These are phyloP conservation scores for Tiaroga cobitis DNA, from an alignment of 2,797 vertebrate genomes.

Conservation along the genomic window DNA sequence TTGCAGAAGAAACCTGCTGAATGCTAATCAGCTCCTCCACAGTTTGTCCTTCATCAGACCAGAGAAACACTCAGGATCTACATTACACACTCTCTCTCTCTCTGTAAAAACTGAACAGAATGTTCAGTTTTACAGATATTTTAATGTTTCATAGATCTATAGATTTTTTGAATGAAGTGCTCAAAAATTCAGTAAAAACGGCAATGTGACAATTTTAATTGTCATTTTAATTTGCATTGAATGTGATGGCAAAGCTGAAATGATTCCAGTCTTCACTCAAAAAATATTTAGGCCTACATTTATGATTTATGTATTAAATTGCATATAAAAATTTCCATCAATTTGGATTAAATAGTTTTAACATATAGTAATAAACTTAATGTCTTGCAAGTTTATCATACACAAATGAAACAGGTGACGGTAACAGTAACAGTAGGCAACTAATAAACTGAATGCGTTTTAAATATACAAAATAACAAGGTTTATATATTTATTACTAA, in stretches of 20 bases:
- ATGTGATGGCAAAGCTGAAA: neutral
- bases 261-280: neutral
- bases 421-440: neutral
- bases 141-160: neutral
- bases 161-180: neutral
- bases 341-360: neutral
- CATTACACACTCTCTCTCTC: constrained; percentile 44
- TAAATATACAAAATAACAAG: neutral
- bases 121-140: neutral
- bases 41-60: constrained; percentile 79
- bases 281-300: neutral
- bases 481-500: neutral
- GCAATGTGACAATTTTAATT: neutral
- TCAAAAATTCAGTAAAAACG: neutral
- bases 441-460: neutral
- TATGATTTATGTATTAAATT: neutral
- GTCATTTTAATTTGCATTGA: neutral
- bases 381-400: neutral
- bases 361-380: neutral
- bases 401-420: neutral
- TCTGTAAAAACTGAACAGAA: neutral
- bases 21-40: constrained; percentile 78
- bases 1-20: constrained; percentile 70
- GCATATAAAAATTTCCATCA: neutral
- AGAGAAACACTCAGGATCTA: constrained; percentile 48